Evolutionary conservation across 2,888 invertebrate genomes (phyloP), one percentile per base, ranked within the genome.

Genomic region (Papilio protenor): DNA sequence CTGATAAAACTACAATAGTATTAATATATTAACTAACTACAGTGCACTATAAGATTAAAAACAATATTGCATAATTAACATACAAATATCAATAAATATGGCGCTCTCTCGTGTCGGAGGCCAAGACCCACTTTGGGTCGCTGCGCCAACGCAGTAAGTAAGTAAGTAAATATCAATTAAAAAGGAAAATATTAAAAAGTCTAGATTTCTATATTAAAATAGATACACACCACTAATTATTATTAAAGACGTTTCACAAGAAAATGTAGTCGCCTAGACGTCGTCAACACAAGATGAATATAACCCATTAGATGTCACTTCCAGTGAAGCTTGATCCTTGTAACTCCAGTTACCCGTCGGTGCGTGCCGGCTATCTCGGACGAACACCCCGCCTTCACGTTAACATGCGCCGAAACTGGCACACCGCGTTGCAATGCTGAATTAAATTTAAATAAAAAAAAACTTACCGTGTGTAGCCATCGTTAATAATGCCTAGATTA

Each of bases 291-390:
- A 23, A 59, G 23, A 59, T 23, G 23, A 23, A 59, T 23, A 59
- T 59, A 23, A 12, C 23, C 0, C 1, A 33, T 27, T 27, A 27
- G 16, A 18, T 40, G 66, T 69, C 70, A 71, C n/a, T 71, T 76
- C 71, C 71, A 71, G 40, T 6, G 18, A 47, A 71, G 14, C 27
- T 61, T 23, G 47, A n/a, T 76, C 57, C 57, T 14, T 71, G 27
- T 64, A 75, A 80, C 21, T 79, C 77, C 81, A 81, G 80, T 71
- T 52, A 52, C 21, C 23, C 80, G 64, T 71, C 83, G 83, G 85
- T 85, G 87, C 85, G 85, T 86, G 83, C 77, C 77, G 81, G 85
- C 85, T 89, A 89, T 89, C 89, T 87, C 82, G 78, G 77, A 81
- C 80, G 80, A 83, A 81, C 89, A 89, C 85, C 82, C 81, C 79